Conservation (phyloP, 2,888 invertebrate species). For the Strigamia transsilvanica region DNA sequence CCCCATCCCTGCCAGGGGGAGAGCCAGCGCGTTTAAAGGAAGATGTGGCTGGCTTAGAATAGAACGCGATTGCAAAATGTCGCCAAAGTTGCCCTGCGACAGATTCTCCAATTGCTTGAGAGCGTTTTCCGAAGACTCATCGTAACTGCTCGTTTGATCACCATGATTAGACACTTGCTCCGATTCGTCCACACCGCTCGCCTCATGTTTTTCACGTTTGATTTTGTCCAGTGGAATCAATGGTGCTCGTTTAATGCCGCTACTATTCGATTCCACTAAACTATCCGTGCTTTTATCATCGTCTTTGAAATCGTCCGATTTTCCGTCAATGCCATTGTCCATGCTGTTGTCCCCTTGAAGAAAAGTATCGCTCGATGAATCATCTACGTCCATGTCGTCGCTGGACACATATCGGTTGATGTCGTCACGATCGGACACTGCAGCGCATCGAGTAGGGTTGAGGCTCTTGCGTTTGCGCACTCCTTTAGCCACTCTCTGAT, state of each 20-base stretch:
- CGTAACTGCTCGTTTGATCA: conserved; percentile 56
- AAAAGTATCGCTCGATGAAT: conserved; percentile 70
- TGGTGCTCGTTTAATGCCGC: not conserved
- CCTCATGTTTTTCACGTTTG: conserved; percentile 55
- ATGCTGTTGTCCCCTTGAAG: conserved; percentile 64
- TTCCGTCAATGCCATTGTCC: conserved; percentile 59
- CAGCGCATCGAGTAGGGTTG: conserved; percentile 83
- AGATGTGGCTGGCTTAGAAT: conserved; percentile 55
- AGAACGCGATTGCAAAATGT: conserved; percentile 59
- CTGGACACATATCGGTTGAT: conserved; percentile 63
- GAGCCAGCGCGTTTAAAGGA: conserved; percentile 58
- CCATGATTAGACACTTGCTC: conserved; percentile 61
- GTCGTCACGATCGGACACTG: conserved; percentile 64
- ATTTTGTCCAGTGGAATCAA: conserved; percentile 52
- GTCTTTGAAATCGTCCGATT: conserved; percentile 59
- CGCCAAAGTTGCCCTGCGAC: conserved; percentile 79
- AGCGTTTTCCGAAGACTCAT: conserved; percentile 72
- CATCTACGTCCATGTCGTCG: conserved; percentile 73
- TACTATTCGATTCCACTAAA: conserved; percentile 47
- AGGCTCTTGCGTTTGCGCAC: conserved; percentile 87
- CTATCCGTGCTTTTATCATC: conserved; percentile 59
- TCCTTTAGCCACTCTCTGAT: conserved; percentile 69
- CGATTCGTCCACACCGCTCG: conserved; percentile 58
- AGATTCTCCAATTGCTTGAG: conserved; percentile 80
- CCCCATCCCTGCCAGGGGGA: conserved; percentile 58